Percentiles rank a stretch among this genome's conserved stretches.
phyloP scores from a whole-genome alignment of 2,113 vertebrate genomes.

The Spea bombifrons region DNA sequence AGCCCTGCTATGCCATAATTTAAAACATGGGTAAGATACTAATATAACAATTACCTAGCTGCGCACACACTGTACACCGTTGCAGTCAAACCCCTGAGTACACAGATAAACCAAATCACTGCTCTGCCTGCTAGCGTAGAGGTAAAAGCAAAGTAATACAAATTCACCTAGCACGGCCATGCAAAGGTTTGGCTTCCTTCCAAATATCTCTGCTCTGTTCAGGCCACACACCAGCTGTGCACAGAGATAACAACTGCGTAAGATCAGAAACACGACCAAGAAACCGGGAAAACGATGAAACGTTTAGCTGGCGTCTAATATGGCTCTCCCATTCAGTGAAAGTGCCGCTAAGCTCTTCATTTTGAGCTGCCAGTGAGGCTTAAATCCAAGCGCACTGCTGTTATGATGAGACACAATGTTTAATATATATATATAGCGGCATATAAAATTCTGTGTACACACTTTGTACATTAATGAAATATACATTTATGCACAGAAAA shows the following conservation, averaged over 20 bases:
- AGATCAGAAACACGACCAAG: conserved; percentile 28
- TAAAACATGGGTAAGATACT: no score
- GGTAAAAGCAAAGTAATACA: not conserved
- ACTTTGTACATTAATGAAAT: no score
- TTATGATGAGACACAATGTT: not conserved
- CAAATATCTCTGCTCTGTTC: conserved; percentile 4
- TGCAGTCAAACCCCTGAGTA: no score
- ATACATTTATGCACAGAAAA: no score
- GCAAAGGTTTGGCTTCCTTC: conserved; percentile 11
- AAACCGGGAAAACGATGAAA: conserved; percentile 30
- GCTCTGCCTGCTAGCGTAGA: not conserved
- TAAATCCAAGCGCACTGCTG: conserved; percentile 1
- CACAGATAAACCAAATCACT: not conserved
- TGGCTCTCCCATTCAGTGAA: conserved; percentile 20
- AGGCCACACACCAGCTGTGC: conserved; percentile 31
- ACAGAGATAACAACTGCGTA: conserved; percentile 30
- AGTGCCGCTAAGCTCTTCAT: conserved; percentile 23
- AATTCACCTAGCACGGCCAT: conserved; percentile 1
- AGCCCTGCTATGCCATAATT: no score
- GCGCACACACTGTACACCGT: no score
- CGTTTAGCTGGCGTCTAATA: conserved; percentile 18
- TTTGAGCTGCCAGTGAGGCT: conserved; percentile 15
- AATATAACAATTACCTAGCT: no score
- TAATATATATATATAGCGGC: no score
- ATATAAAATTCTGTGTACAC: no score